Evolutionary conservation across 1,140 invertebrate genomes (phyloP), one percentile per base, ranked within the genome.

Genomic region (Aradophagus sp.): DNA sequence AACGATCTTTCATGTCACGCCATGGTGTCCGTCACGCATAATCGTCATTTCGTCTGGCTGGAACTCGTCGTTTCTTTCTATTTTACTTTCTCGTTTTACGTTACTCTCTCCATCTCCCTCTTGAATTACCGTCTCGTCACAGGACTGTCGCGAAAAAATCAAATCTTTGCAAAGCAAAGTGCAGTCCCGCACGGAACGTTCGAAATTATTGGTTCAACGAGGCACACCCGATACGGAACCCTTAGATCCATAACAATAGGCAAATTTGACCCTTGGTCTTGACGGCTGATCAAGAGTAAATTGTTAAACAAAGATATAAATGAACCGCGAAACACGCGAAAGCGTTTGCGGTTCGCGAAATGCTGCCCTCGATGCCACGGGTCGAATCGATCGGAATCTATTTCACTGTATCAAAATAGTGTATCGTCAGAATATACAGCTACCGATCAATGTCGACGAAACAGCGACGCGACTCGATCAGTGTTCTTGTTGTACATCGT

Each of bases 161-260:
- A 93, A 93, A 84, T 90, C 89, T 74, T 89, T 96, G 77, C 93
- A 96, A 85, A 93, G 90, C 88, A 95, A 95, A 89, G 93, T 96
- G 76, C 89, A 91, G 76, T 91, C 93, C 84, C 91, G 93, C 70
- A 91, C 91, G 80, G 94, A 96, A 86, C 91, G 94, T 77, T 93
- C 95, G 74, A 96, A 95, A 86, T 86, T 95, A 53, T 87, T 97
- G 76, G 88, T 93, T 80, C 92, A 95, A 85, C 91, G 93, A 78
- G 94, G 93, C 82, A 91, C 89, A 71, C 93, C 93, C 59, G 93
- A 94, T 82, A 87, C 90, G 67, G 91, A 93, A 69, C 88, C 90
- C 61, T 86, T 91, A 63, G 89, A 89, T 82, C 87, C 88, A 62
- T 91, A 89, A 79, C 63, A 32, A 23, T 62, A 36, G 34, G 56